Evolutionary conservation across 2,797 vertebrate species (phyloP).

Genomic region (Anas acuta): DNA sequence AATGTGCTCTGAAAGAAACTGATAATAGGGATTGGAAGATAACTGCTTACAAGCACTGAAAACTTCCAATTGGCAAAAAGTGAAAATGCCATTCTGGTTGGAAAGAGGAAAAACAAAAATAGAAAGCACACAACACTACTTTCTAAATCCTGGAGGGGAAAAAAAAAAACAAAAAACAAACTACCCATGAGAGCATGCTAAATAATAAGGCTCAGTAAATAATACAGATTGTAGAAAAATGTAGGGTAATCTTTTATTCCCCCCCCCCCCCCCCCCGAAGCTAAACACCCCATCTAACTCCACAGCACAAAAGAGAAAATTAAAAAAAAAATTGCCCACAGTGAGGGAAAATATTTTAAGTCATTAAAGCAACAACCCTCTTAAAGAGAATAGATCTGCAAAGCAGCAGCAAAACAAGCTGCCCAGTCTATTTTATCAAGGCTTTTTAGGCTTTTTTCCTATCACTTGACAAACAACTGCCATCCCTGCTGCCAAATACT

Average conservation of each 20-base stretch:
- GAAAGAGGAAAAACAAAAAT: not conserved
- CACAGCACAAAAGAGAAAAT: not conserved
- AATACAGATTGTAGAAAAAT: conserved; percentile 27
- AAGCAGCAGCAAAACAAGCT: conserved; percentile 21
- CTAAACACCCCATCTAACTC: not conserved
- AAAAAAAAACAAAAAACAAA: not conserved
- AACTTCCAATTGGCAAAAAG: no score
- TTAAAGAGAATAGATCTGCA: conserved; percentile 26
- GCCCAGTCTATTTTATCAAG: conserved; percentile 7
- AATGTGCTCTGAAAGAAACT: not conserved
- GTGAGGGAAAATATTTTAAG: conserved; percentile 25
- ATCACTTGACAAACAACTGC: conserved; percentile 25
- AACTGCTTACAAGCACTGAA: not conserved
- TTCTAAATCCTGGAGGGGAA: not conserved
- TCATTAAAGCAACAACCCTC: conserved; percentile 17
- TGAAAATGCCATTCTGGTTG: not conserved
- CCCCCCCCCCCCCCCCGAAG: not conserved
- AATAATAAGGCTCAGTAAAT: conserved; percentile 30
- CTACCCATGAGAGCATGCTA: not conserved
- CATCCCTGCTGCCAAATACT: conserved; percentile 26
- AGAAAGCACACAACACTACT: not conserved
- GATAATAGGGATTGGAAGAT: not conserved
- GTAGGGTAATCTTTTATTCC: conserved; percentile 19
- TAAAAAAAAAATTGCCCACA: not conserved
- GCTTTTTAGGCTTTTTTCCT: not conserved